phyloP scores from a whole-genome alignment of 2,113 vertebrate genomes.

The Antechinus flavipes region DNA sequence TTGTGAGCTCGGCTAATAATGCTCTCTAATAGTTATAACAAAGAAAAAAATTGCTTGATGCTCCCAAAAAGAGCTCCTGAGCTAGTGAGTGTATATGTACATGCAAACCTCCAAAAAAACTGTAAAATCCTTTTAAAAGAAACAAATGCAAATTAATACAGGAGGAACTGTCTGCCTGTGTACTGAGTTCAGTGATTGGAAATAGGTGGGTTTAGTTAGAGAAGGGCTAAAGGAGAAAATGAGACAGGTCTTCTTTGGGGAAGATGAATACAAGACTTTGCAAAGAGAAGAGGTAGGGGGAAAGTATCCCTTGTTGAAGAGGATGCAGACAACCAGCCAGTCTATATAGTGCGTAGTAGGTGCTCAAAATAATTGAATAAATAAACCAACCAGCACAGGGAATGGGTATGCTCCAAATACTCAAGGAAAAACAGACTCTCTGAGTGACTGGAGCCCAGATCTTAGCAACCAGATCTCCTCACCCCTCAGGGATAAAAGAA shows the following conservation, averaged over 20 bases:
- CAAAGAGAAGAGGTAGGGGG: background rate
- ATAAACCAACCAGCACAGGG: background rate
- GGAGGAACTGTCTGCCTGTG: no score
- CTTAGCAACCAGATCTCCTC: conserved; percentile 3
- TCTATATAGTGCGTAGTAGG: background rate
- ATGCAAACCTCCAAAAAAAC: background rate
- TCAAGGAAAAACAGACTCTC: background rate
- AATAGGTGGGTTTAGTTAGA: fast-evolving
- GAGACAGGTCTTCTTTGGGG: background rate
- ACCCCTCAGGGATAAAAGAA: background rate
- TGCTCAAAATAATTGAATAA: background rate
- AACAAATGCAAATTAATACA: background rate
- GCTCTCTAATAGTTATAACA: background rate
- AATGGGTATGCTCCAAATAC: background rate
- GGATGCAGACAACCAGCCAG: background rate
- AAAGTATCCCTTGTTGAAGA: background rate
- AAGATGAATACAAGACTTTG: background rate
- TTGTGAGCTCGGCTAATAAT: background rate
- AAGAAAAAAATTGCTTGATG: background rate
- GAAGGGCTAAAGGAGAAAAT: background rate
- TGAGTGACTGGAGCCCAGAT: no score
- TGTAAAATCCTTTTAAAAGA: conserved; percentile 18
- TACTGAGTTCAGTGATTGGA: background rate
- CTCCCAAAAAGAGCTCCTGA: background rate
- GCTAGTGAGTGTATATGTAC: background rate